A percentile compares a stretch with the other conserved stretches of the same genome.
Conservation (phyloP, 1,140 invertebrate species). For the Cryptotermes secundus region DNA sequence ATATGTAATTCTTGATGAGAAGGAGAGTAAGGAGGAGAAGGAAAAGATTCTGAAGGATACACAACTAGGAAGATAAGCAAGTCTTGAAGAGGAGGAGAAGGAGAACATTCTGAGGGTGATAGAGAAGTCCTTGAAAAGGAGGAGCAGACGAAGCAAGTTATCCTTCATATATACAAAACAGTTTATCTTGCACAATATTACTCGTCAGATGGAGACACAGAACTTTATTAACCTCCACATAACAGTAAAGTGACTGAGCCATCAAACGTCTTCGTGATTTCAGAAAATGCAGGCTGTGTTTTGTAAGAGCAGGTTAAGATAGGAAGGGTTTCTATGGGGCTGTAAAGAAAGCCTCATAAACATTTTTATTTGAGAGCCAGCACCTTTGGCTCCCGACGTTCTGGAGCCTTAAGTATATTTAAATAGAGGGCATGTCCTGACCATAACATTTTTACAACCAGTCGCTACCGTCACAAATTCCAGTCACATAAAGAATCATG, state of each 20-base stretch:
- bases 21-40: too few species aligned
- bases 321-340: not conserved
- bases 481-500: not conserved
- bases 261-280: not conserved
- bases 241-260: not conserved
- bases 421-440: not conserved
- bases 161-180: too few species aligned
- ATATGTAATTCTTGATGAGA: too few species aligned
- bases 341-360: constrained; percentile 1
- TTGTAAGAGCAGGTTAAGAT: not conserved
- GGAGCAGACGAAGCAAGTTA: too few species aligned
- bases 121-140: too few species aligned
- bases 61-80: too few species aligned
- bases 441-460: not conserved
- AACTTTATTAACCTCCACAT: too few species aligned
- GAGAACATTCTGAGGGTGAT: too few species aligned
- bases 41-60: too few species aligned
- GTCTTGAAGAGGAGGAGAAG: too few species aligned
- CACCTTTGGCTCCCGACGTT: not conserved
- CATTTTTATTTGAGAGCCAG: not conserved
- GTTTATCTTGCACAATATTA: too few species aligned
- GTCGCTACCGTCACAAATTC: not conserved
- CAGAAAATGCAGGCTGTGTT: not conserved
- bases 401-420: constrained; percentile 19
- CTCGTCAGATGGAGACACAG: too few species aligned